Conservation (phyloP, 2,113 vertebrate genomes). For the Nasalis larvatus region DNA sequence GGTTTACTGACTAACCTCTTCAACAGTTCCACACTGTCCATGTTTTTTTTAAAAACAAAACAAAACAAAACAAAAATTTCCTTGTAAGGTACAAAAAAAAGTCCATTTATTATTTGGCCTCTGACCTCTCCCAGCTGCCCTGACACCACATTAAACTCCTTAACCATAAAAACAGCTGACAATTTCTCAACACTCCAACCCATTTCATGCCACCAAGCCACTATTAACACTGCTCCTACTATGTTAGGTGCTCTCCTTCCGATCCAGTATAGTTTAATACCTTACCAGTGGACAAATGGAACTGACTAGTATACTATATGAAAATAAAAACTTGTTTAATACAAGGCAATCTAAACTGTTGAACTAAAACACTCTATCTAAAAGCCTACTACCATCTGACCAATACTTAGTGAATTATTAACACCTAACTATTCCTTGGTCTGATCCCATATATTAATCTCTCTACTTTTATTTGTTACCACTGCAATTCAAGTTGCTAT, state of each 20-base stretch:
- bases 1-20: background rate
- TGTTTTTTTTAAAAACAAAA: background rate
- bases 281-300: background rate
- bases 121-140: background rate
- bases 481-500: background rate
- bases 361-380: background rate
- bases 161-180: background rate
- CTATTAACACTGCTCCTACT: background rate
- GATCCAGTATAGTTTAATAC: background rate
- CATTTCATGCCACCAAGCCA: background rate
- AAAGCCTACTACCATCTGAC: background rate
- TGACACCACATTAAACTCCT: background rate
- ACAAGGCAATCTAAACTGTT: background rate
- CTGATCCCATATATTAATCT: background rate
- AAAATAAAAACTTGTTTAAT: conserved; percentile 9
- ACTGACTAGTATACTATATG: background rate
- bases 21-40: background rate
- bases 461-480: background rate
- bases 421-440: background rate
- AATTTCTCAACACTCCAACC: background rate
- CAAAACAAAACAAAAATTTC: background rate
- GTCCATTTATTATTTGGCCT: background rate
- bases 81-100: background rate
- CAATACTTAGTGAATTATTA: background rate
- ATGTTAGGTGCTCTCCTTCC: background rate